phyloP scores from a whole-genome alignment of 2,888 invertebrate genomes.

The Apamea monoglypha region DNA sequence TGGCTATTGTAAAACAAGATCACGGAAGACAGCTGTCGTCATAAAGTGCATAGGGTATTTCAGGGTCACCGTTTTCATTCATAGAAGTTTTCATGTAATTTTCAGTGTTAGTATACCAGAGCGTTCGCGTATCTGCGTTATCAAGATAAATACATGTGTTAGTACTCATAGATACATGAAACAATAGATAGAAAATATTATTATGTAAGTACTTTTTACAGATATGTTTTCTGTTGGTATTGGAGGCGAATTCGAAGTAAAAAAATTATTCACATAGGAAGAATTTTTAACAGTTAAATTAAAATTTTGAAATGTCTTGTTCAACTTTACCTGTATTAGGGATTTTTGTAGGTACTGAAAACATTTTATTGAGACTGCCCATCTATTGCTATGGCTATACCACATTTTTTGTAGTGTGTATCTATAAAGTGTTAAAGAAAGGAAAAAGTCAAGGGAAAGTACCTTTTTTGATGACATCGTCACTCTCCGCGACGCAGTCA shows the following conservation, averaged over 20 bases:
- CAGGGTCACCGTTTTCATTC: constrained; percentile 48
- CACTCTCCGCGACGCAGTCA: neutral
- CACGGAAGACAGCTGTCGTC: constrained; percentile 14
- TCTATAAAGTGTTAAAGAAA: neutral
- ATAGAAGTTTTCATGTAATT: constrained; percentile 34
- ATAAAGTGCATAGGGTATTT: constrained; percentile 21
- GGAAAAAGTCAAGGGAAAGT: neutral
- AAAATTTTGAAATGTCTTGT: neutral
- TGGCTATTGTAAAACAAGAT: constrained; percentile 17
- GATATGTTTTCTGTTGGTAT: neutral
- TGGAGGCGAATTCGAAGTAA: neutral
- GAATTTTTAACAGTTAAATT: neutral
- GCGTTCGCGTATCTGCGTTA: constrained; percentile 25
- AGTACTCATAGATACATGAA: constrained; percentile 12
- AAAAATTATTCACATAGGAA: neutral
- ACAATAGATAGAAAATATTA: constrained; percentile 15
- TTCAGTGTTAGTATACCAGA: constrained; percentile 26
- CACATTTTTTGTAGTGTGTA: neutral
- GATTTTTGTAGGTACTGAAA: neutral
- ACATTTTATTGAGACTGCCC: neutral
- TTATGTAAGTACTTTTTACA: neutral
- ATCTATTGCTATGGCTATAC: neutral
- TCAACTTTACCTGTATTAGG: neutral
- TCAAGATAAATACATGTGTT: constrained; percentile 28
- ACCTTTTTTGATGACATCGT: neutral